Evolutionary conservation across 1,140 invertebrate species (phyloP), one percentile per base, ranked within the genome.

Genomic region (Drosophila kohkoa): DNA sequence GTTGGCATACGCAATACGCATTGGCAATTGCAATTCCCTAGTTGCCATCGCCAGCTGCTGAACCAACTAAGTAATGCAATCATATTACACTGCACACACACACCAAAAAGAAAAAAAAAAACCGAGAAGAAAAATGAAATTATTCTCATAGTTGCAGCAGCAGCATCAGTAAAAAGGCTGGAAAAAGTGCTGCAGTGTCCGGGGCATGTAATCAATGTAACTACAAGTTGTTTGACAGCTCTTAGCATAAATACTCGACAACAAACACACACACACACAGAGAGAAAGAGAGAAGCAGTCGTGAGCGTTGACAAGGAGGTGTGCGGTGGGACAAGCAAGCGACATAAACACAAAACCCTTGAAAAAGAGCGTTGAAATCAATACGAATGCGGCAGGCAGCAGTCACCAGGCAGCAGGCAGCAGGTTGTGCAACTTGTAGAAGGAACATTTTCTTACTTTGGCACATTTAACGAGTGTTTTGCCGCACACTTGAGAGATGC

Each of bases 211-310:
- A 89, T 88, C 78, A 89, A 76, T 88, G 85, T 89, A 81, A 81
- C 78, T 89, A 89, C 81, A 89, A 86, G 81, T 89, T 89, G 85
- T 90, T 89, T 90, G 85, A 89, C 85, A 89, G 85, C 86, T 89
- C 85, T 89, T 89, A 89, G 86, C 85, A 89, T 89, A 89, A 89
- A 90, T 90, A 85, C 86, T 90, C 81, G 81, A 81, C 81, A 81
- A 75, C 70, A 64, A 60, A 54, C 60, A 54, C 74, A 52, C 2
- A 20, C 20, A 20, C 2, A 20, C 20, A 20, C 20, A 43, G 32
- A 66, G 46, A 20, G 55, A 41, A n/a, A 13, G 7, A 10, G 10
- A 13, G 6, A 25, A 20, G 43, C 59, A 28, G 0, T 32, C 25
- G 48, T 30, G 46, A 5, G 73, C 59, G 64, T 68, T 88, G 82